Base-by-base conservation (phyloP, 92 coral and sea anemone genomes). In the Siderastrea siderea region DNA sequence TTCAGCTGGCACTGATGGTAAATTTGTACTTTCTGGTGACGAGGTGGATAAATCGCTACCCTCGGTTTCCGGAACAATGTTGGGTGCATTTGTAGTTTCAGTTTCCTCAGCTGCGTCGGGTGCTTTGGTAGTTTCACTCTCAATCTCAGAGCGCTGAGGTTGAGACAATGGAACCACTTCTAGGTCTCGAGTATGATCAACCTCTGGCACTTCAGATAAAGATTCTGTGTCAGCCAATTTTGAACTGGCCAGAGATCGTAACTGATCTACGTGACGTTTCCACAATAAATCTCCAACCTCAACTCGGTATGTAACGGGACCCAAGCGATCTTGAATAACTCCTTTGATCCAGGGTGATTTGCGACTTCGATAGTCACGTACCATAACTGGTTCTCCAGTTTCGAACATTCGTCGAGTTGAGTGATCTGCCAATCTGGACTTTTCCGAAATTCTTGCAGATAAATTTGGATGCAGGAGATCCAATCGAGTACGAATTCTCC, bases 281-380 rank as follows among this genome's bases (percentile, higher is more conserved):
- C 92, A 88, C 47, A 88, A 58, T 68, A 76, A 58, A 43, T 57
- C 47, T 1, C 19, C 67, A 43, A 66, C 58, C 80, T 84, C 87
- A 44, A 89, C 89, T 4, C 79, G 78, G 75, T 92, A 89, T 1
- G 95, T 85, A 46, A 85, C 85, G 11, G 93, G 95, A 6, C 88
- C 90, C 17, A 86, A 57, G 16, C 67, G 80, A 52, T 76, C 67
- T 69, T 47, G 74, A 46, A 46, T 47, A 11, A 69, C 74, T 45
- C 87, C 93, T 73, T 72, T 62, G 7, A 73, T 61, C 93, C 93
- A 84, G 5, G 81, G 47, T 52, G 51, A 55, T 51, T 87, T 80
- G 52, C 80, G 70, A 46, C 12, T 54, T 59, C 81, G 81, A 59
- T 77, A 88, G 47, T 84, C 82, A 17, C 62, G 57, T 38, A 88